phyloP scores from a whole-genome alignment of 2,797 vertebrate genomes.

The Dendrocincla tyrannina region DNA sequence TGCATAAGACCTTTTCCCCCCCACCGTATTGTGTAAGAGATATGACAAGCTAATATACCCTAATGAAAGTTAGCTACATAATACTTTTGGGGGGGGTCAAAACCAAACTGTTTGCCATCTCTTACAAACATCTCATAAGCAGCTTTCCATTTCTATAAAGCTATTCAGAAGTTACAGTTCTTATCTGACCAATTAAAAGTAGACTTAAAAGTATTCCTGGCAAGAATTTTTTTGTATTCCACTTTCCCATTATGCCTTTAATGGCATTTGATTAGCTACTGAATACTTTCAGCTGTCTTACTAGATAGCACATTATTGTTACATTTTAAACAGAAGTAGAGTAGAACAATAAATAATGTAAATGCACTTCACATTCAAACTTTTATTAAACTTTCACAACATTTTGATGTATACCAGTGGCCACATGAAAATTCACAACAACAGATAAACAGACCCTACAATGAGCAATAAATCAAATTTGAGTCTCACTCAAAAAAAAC shows the following conservation, averaged over 20 bases:
- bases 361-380: not conserved
- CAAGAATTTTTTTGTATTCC: not conserved
- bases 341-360: slow-evolving; percentile 20
- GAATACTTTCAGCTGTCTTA: not conserved
- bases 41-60: not conserved
- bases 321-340: slow-evolving; percentile 16
- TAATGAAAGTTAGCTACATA: not conserved
- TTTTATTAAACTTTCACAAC: slow-evolving; percentile 24
- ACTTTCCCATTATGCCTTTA: not conserved
- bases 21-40: not conserved
- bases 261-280: not conserved
- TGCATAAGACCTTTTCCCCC: not conserved
- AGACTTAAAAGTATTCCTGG: not conserved
- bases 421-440: slow-evolving; percentile 4
- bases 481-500: not conserved
- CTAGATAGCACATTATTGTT: not conserved
- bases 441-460: slow-evolving; percentile 4
- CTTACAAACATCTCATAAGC: not conserved
- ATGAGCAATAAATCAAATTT: slow-evolving; percentile 3
- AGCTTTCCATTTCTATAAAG: not conserved
- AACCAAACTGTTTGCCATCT: not conserved
- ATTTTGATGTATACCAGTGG: not conserved
- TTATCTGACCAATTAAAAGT: not conserved
- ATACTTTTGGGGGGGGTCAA: not conserved
- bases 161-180: not conserved